Base-by-base conservation (phyloP, 2,113 vertebrate genomes). In the Equus quagga region DNA sequence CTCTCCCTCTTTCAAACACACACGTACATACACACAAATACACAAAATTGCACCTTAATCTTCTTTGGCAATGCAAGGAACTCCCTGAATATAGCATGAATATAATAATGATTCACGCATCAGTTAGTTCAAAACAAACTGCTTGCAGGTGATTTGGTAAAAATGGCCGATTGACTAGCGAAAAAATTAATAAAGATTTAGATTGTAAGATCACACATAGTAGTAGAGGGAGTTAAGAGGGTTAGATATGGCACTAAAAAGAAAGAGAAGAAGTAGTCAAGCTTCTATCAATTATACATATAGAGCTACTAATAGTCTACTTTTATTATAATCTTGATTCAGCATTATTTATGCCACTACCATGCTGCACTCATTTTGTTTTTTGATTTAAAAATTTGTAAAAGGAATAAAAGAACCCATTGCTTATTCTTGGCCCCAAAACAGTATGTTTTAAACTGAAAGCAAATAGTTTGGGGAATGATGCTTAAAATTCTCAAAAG, bases 301-400 rank as follows among this genome's bases (percentile, higher is more conserved):
- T 28, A 21, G 2, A 79, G 44, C 46, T 70, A 14, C 46, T 94
- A 62, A 89, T 8, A 70, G 49, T 87, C 11, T 81, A 60, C 1
- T 5, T 58, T 31, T 72, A 54, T n/a, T 86, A 54, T 7, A 92
- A 64, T 21, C 51, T 69, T 69, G 49, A 76, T 58, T 64, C 46
- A 73, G 10, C 1, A 73, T 81, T 86, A 51, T 86, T 82, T 95
- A 51, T 58, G 26, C 33, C 2, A 75, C 2, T n/a, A 36, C 3
- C 36, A 23, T 51, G 7, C 0, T 54, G 19, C 36, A 79, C 23
- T 67, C 5, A 89, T 85, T 93, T 76, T 5, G 60, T n/a, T 23
- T 72, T 78, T 51, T 86, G 21, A 86, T 82, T 94, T 93, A 31
- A 87, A 72, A 82, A 76, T 64, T 58, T 41, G 31, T 91, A 80